These are phyloP conservation scores for Plagodis pulveraria DNA, from an alignment of 2,888 invertebrate species.

Conservation along the genomic window DNA sequence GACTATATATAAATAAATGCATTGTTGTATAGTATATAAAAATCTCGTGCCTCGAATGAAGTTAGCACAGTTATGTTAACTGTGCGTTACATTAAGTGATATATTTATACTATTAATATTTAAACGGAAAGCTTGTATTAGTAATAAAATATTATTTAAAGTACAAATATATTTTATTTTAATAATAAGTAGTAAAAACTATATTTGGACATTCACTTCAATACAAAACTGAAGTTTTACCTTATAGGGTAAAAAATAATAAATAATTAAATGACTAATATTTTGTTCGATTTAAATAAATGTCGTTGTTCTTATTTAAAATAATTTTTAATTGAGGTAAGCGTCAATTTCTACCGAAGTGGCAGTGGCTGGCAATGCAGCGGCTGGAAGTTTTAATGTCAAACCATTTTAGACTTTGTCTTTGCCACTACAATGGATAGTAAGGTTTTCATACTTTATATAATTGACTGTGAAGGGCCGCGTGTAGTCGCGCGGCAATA, in stretches of 20 bases:
- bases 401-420: no score
- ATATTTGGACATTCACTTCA: conserved; percentile 16
- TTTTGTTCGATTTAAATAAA: conserved; percentile 15
- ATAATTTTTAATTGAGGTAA: no score
- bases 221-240: conserved; percentile 8
- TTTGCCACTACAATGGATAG: no score
- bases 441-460: no score
- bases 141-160: conserved; percentile 29
- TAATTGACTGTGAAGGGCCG: no score
- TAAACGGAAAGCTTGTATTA: conserved; percentile 33
- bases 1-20: conserved; percentile 14
- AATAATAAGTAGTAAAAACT: not conserved
- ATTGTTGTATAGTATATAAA: conserved; percentile 36
- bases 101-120: conserved; percentile 28
- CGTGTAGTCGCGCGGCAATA: no score
- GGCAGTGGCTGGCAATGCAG: no score
- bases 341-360: no score
- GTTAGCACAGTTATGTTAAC: conserved; percentile 71
- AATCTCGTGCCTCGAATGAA: conserved; percentile 63
- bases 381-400: no score
- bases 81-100: conserved; percentile 51
- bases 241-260: conserved; percentile 7
- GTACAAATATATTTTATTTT: conserved; percentile 19
- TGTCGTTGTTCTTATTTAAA: conserved; percentile 12
- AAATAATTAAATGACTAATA: conserved; percentile 10